Conservation (phyloP, 2,113 vertebrate genomes). For the Struthidea cinerea region DNA sequence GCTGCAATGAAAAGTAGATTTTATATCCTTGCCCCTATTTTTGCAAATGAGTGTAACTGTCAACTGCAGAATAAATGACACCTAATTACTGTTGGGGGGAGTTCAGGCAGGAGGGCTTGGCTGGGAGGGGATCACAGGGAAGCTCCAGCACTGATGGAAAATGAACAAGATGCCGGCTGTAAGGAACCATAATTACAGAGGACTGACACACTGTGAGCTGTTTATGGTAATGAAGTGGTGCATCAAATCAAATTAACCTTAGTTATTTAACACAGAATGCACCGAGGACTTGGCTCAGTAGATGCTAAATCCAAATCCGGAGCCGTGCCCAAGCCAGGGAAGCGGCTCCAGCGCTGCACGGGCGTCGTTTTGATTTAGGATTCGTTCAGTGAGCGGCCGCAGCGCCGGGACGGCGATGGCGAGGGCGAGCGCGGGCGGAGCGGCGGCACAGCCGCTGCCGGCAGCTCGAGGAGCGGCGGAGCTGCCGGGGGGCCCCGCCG, state of each 20-base stretch:
- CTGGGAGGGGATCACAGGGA: conserved; percentile 15
- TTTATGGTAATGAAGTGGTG: conserved; percentile 68
- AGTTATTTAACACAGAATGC: conserved; percentile 50
- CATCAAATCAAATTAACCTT: conserved; percentile 72
- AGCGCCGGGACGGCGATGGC: background rate
- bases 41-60: background rate
- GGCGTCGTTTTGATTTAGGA: background rate
- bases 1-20: background rate
- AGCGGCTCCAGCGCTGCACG: background rate
- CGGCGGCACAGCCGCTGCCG: background rate
- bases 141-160: background rate
- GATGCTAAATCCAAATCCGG: background rate
- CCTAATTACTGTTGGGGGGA: conserved; percentile 14
- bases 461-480: background rate
- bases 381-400: fast-evolving
- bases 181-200: conserved; percentile 50
- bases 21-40: background rate
- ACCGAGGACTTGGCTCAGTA: background rate
- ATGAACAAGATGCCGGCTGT: conserved; percentile 30
- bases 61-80: conserved; percentile 10
- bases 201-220: conserved; percentile 63
- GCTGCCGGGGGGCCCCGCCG: background rate
- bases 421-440: background rate
- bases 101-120: background rate
- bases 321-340: background rate